These are phyloP conservation scores for Tragelaphus scriptus DNA, from an alignment of 2,113 vertebrate species.

Conservation along the genomic window DNA sequence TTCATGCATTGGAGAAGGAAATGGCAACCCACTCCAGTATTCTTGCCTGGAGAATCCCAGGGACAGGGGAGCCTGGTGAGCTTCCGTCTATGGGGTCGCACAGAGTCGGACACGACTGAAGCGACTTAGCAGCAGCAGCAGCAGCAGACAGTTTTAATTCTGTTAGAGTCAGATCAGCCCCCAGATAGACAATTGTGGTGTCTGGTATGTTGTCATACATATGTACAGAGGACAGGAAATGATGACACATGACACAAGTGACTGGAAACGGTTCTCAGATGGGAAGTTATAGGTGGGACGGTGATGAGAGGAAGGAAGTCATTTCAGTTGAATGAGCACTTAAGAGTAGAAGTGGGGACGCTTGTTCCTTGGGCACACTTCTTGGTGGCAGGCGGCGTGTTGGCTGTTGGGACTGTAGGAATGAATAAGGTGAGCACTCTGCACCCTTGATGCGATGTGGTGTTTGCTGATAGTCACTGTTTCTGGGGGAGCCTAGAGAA, in stretches of 20 bases:
- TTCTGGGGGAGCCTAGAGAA: not conserved
- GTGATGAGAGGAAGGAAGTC: not conserved
- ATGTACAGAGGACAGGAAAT: not conserved
- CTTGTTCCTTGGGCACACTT: fast-evolving
- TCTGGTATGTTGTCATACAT: not conserved
- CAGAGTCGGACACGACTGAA: too few relatives aligned
- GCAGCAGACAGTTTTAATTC: not conserved
- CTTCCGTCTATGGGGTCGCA: too few relatives aligned
- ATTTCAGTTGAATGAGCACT: not conserved
- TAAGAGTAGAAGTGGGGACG: not conserved
- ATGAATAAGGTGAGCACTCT: not conserved
- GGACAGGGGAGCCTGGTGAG: too few relatives aligned
- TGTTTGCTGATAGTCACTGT: not conserved
- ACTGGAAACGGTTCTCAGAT: not conserved
- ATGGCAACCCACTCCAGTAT: too few relatives aligned
- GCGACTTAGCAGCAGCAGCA: too few relatives aligned
- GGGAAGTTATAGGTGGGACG: not conserved
- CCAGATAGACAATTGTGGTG: not conserved
- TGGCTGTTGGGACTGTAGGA: not conserved
- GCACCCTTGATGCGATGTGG: not conserved
- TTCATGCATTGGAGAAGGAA: too few relatives aligned
- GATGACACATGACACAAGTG: not conserved
- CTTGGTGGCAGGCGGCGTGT: not conserved
- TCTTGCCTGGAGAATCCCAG: too few relatives aligned
- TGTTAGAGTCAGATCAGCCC: not conserved